phyloP scores from a whole-genome alignment of 2,888 invertebrate species.

The Cordylochernes scorpioides region DNA sequence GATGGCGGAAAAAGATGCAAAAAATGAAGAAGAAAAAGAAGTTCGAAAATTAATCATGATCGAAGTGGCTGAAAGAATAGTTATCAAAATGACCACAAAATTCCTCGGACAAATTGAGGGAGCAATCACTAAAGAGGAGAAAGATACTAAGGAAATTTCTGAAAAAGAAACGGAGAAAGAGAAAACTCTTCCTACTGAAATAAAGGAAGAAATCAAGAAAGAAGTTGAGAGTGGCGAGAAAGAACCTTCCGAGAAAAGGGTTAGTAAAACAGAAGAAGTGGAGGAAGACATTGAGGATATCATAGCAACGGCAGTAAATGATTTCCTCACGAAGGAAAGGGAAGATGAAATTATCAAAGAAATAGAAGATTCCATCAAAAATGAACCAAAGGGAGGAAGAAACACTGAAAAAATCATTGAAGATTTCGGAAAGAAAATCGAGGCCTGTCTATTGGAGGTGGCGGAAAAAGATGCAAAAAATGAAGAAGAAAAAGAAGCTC shows the following conservation, averaged over 20 bases:
- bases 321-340: not conserved
- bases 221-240: not conserved
- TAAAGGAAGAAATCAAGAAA: conserved; percentile 4
- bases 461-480: too few species aligned
- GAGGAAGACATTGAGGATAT: not conserved
- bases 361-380: not conserved
- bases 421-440: too few species aligned
- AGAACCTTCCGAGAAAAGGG: not conserved
- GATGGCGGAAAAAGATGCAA: not conserved
- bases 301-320: not conserved
- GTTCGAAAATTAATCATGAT: not conserved
- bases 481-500: too few species aligned
- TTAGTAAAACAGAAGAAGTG: not conserved
- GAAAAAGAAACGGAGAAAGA: too few species aligned
- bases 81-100: too few species aligned
- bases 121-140: conserved; percentile 7
- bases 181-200: conserved; percentile 8
- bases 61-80: too few species aligned
- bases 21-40: not conserved
- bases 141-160: conserved; percentile 9
- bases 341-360: not conserved
- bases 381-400: too few species aligned
- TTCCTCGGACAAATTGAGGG: too few species aligned
- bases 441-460: not conserved
- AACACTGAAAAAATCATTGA: too few species aligned